Percentiles rank a stretch among this genome's conserved stretches.
These are phyloP conservation scores for Hydropotes inermis DNA, from an alignment of 2,113 vertebrate genomes.

Conservation along the genomic window DNA sequence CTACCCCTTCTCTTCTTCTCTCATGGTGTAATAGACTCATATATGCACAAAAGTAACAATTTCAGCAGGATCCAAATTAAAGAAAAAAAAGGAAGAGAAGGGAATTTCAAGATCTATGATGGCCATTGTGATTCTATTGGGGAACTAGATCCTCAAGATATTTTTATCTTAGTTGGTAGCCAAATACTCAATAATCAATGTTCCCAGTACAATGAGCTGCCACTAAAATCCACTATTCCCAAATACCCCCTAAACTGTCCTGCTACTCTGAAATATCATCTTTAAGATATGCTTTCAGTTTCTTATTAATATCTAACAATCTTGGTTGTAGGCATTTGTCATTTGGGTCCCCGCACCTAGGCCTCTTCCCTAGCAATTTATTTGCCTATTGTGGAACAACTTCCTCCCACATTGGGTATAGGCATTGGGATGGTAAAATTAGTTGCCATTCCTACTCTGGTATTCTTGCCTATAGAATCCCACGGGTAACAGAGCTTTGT, in stretches of 20 bases:
- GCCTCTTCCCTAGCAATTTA: neutral
- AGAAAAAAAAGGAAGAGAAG: neutral
- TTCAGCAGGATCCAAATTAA: neutral
- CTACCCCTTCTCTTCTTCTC: neutral
- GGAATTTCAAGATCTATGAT: neutral
- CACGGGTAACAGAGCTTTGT: neutral
- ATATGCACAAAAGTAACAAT: neutral
- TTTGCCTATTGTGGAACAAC: neutral
- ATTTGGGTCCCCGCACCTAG: neutral
- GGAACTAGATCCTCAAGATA: neutral
- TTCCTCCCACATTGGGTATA: neutral
- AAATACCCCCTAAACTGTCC: fast-evolving
- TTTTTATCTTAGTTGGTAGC: neutral
- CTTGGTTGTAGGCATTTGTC: neutral
- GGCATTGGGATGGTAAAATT: neutral
- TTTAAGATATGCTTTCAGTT: neutral
- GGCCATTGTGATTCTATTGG: neutral
- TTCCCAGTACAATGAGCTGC: neutral
- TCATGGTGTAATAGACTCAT: neutral
- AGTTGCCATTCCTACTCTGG: neutral
- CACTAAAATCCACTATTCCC: neutral
- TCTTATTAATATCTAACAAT: neutral
- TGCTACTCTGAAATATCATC: neutral
- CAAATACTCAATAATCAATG: neutral
- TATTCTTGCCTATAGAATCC: neutral